Evolutionary conservation across 2,797 vertebrate species (phyloP).

Genomic region (Merluccius polli): DNA sequence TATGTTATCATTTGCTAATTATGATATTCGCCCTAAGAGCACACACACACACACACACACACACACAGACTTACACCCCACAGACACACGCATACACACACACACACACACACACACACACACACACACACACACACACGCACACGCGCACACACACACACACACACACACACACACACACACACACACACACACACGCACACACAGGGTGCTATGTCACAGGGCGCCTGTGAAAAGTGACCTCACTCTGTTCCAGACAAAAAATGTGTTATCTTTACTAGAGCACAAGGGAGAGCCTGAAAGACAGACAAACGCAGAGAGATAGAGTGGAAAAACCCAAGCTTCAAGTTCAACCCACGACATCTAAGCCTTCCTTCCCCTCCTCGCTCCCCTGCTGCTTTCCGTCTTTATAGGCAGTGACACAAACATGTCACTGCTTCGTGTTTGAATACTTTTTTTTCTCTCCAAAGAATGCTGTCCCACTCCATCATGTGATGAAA

Average conservation of each 20-base stretch:
- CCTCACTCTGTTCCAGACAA: conserved; percentile 3
- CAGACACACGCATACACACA: conserved; percentile 6
- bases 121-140: conserved; percentile 6
- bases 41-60: conserved; percentile 2
- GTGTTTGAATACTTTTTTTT: neutral
- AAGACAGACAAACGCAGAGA: conserved; percentile 6
- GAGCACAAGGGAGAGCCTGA: neutral
- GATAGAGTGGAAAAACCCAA: neutral
- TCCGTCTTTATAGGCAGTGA: neutral
- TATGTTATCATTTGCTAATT: neutral
- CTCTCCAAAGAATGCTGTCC: neutral
- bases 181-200: conserved; percentile 1
- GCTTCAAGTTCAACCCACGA: neutral
- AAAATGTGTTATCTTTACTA: conserved; percentile 7
- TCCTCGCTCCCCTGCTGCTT: neutral
- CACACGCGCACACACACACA: conserved; percentile 1
- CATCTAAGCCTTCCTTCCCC: neutral
- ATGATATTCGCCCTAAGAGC: neutral
- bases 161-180: neutral
- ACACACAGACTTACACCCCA: conserved; percentile 3
- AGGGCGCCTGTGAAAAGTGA: conserved; percentile 16
- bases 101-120: conserved; percentile 8
- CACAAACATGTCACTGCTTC: neutral
- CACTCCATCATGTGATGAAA: neutral
- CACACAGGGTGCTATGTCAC: neutral